Evolutionary conservation across 2,888 invertebrate species (phyloP).

Genomic region (Cryptops parisi): DNA sequence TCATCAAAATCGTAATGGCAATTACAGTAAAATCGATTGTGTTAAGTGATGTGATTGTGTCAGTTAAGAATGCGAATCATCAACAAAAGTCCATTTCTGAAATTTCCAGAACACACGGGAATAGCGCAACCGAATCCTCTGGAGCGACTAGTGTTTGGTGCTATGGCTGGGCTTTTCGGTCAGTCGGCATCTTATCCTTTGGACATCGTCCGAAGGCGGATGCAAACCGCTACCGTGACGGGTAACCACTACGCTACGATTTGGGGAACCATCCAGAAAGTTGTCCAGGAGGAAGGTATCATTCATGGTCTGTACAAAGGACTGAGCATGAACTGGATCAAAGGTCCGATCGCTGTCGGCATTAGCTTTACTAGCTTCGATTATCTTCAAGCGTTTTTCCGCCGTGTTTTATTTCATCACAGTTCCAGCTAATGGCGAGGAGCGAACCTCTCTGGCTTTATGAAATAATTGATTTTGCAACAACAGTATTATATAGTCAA

Average conservation of each 20-base stretch:
- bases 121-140: slow-evolving; percentile 38
- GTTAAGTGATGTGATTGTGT: not conserved
- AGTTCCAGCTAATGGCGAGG: not conserved
- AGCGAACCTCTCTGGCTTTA: too few relatives aligned
- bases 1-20: too few relatives aligned
- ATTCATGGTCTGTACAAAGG: slow-evolving; percentile 91
- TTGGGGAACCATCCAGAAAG: slow-evolving; percentile 46
- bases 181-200: slow-evolving; percentile 94
- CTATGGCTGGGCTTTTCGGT: slow-evolving; percentile 78
- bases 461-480: too few relatives aligned
- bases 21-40: too few relatives aligned
- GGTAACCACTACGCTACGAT: slow-evolving; percentile 46
- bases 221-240: slow-evolving; percentile 48
- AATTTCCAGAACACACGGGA: slow-evolving; percentile 22
- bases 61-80: not conserved
- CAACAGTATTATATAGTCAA: too few relatives aligned
- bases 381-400: slow-evolving; percentile 42
- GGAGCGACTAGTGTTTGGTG: slow-evolving; percentile 65
- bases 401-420: slow-evolving; percentile 7
- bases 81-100: too few relatives aligned
- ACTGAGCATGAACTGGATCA: slow-evolving; percentile 98
- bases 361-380: slow-evolving; percentile 96
- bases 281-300: slow-evolving; percentile 73
- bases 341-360: slow-evolving; percentile 53
- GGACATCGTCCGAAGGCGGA: slow-evolving; percentile 69